Conservation (phyloP, 2,888 invertebrate species). For the Argyra leucocephala region DNA sequence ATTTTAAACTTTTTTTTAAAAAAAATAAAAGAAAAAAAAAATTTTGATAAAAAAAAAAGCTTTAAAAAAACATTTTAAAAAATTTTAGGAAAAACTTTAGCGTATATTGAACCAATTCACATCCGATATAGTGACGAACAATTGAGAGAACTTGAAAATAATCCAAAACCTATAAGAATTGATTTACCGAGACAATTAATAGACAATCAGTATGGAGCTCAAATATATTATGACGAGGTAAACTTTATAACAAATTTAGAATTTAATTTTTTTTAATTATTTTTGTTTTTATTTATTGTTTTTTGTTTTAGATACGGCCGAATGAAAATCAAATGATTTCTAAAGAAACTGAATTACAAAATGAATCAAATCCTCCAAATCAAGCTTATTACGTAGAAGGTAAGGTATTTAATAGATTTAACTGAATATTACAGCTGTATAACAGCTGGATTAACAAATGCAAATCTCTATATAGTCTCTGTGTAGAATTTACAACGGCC, state of each 20-base stretch:
- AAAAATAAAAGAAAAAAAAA: too few relatives aligned
- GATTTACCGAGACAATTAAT: not conserved
- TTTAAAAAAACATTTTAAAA: not conserved
- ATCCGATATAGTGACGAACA: not conserved
- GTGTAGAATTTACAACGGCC: too few relatives aligned
- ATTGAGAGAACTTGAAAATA: not conserved
- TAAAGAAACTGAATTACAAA: not conserved
- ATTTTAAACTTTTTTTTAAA: too few relatives aligned
- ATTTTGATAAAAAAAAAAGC: too few relatives aligned
- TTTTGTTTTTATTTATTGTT: not conserved
- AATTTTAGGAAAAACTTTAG: not conserved
- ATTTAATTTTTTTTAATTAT: not conserved
- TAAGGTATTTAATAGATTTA: not conserved
- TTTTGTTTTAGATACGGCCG: not conserved
- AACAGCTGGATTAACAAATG: too few relatives aligned
- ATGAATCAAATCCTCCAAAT: not conserved
- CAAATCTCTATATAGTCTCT: too few relatives aligned
- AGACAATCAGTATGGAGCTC: not conserved
- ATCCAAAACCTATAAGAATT: not conserved
- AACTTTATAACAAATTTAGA: not conserved
- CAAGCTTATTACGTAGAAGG: not conserved
- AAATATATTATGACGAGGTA: constrained; percentile 1
- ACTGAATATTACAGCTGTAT: too few relatives aligned
- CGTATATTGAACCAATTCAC: not conserved
- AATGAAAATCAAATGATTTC: not conserved